Percentiles rank a stretch among this genome's conserved stretches.
These are phyloP conservation scores for Ctenoplectra terminalis DNA, from an alignment of 1,140 invertebrate species.

Conservation along the genomic window DNA sequence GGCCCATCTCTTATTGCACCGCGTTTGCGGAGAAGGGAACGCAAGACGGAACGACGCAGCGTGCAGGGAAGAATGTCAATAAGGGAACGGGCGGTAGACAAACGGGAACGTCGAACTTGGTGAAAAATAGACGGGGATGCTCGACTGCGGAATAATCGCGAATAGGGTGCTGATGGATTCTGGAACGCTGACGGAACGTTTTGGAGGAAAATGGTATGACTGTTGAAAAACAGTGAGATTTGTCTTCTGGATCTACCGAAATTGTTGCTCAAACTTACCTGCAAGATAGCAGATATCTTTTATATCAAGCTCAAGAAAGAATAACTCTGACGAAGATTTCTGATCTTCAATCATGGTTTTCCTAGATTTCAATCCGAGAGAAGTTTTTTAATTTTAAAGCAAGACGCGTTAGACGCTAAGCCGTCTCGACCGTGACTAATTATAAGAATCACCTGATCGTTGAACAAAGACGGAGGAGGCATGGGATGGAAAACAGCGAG, in stretches of 20 bases:
- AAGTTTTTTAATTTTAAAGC: background rate
- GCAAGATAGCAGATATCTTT: too few relatives aligned
- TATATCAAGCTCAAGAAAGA: too few relatives aligned
- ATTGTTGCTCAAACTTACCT: background rate
- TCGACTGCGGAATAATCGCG: conserved; percentile 26
- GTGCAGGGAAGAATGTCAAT: conserved; percentile 8
- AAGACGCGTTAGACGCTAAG: background rate
- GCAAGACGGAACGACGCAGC: conserved; percentile 3
- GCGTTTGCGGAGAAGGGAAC: background rate
- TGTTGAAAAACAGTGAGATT: background rate
- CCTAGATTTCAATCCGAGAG: too few relatives aligned
- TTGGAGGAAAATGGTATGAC: background rate
- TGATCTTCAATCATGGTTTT: background rate
- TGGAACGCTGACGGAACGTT: background rate
- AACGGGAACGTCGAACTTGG: conserved; percentile 36
- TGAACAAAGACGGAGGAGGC: background rate
- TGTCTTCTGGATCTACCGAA: background rate
- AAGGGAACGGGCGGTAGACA: conserved; percentile 31
- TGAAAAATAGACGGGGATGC: conserved; percentile 49
- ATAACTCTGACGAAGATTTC: too few relatives aligned
- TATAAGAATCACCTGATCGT: conserved; percentile 56
- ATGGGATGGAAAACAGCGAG: conserved; percentile 3
- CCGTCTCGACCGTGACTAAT: conserved; percentile 39
- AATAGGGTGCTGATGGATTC: background rate
- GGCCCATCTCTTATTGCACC: conserved; percentile 58